Percentiles rank a stretch among this genome's conserved stretches.
Conservation (phyloP, 2,888 invertebrate species). For the Sturmia bella region DNA sequence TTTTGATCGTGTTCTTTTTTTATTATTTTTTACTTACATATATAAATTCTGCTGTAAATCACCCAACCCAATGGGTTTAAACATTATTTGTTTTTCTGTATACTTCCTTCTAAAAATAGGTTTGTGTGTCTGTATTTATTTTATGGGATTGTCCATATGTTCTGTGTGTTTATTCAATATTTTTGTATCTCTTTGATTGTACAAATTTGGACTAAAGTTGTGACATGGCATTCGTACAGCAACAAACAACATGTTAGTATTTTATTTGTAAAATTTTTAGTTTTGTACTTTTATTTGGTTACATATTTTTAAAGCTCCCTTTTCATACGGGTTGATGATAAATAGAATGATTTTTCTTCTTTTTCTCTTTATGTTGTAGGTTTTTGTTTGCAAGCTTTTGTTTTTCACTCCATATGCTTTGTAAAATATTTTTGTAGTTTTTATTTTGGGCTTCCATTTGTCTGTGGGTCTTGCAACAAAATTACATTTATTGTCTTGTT, state of each 20-base stretch:
- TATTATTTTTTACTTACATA: neutral
- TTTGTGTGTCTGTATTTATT: neutral
- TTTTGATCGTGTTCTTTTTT: slow-evolving; percentile 10
- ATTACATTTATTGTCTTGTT: slow-evolving; percentile 49
- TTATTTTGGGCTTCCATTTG: slow-evolving; percentile 15
- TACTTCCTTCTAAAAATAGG: slow-evolving; percentile 1
- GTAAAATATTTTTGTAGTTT: neutral
- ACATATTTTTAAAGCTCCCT: neutral
- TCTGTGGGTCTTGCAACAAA: slow-evolving; percentile 59
- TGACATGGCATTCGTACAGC: slow-evolving; percentile 19
- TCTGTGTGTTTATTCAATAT: slow-evolving; percentile 17
- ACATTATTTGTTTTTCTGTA: neutral
- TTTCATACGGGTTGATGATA: slow-evolving; percentile 36
- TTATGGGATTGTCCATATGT: neutral
- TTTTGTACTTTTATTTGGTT: slow-evolving; percentile 6
- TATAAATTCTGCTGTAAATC: slow-evolving; percentile 46
- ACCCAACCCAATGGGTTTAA: slow-evolving; percentile 47
- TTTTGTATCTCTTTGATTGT: slow-evolving; percentile 6
- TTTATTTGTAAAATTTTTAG: slow-evolving; percentile 8
- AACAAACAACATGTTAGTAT: neutral
- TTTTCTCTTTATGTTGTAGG: slow-evolving; percentile 19
- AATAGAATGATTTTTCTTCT: slow-evolving; percentile 17
- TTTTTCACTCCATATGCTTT: slow-evolving; percentile 34
- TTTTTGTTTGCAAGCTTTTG: slow-evolving; percentile 1
- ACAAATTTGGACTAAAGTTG: slow-evolving; percentile 16